Base-by-base conservation (phyloP, 2,113 vertebrate genomes). In the Psilopsiagon aymara region DNA sequence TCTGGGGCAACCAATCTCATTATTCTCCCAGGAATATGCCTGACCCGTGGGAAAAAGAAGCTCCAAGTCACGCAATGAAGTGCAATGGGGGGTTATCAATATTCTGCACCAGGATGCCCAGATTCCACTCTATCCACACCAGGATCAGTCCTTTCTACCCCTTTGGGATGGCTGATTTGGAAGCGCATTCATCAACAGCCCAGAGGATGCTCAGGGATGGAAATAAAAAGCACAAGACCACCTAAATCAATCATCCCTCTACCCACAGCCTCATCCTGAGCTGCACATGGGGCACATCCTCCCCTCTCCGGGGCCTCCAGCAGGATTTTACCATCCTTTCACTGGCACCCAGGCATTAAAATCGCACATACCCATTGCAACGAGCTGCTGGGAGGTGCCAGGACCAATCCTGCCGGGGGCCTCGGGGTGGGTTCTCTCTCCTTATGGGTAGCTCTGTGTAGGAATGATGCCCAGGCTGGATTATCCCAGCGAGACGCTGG, bases 351-450 rank as follows among this genome's bases (percentile, higher is more conserved):
- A 27, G 64, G 52, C 33, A 5, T 29, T 18, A 14, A 35, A 1
- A 6, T 1, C 7, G 3, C 37, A 24, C 35, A 0, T 35, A 64
- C 14, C 64, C 91, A 41, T 16, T 2, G 13, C 23, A 9, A 6
- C 0, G 19, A 73, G 84, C 80, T 4, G 2, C 0, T 5, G 33
- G 76, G 75, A 63, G 76, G 23, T 2, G 33, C 37, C 93, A 14
- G 62, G 21, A 3, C 2, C 16, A 5, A 59, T 39, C 13, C 10
- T 0, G 10, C 16, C 3, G 4, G n/a, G 39, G 68, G 4, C 64
- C 28, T n/a, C 16, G 2, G 55, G 66, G 23, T 6, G 70, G 15
- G 20, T 16, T 69, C 25, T 1, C 80, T 53, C 6, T 14, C 28
- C 35, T 7, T 6, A 5, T 74, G 47, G 53, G 55, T 1, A 35